Percentiles rank a stretch among this genome's conserved stretches.
phyloP scores from a whole-genome alignment of 2,113 vertebrate genomes.

The Actinemys pallida region DNA sequence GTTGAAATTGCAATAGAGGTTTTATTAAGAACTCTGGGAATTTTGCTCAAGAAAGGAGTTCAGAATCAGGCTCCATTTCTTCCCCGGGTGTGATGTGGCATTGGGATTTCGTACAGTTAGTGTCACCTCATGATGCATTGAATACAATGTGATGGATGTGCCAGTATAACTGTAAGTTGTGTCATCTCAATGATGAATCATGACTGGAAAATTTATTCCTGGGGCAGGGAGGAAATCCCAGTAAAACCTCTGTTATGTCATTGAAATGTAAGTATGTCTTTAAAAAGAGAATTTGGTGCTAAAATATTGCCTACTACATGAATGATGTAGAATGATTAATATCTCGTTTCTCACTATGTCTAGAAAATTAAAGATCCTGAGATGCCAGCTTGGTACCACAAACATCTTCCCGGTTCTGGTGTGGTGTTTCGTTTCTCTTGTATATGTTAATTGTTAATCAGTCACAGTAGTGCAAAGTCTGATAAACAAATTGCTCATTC shows the following conservation, averaged over 20 bases:
- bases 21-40: not conserved
- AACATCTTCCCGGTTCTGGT: not conserved
- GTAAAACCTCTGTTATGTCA: not conserved
- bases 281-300: not conserved
- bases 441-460: conserved; percentile 58
- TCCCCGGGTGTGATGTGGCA: too few relatives aligned
- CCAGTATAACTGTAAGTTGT: not conserved
- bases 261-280: not conserved
- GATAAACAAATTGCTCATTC: conserved; percentile 54
- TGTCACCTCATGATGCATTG: not conserved
- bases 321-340: not conserved
- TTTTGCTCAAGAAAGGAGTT: not conserved
- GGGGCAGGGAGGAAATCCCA: not conserved
- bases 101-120: not conserved
- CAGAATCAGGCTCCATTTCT: not conserved
- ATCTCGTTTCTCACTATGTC: not conserved
- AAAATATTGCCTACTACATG: not conserved
- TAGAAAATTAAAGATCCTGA: not conserved
- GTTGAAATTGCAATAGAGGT: not conserved
- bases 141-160: not conserved
- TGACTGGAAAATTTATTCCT: not conserved
- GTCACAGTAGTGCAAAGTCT: conserved; percentile 29
- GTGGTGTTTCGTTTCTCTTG: conserved; percentile 30
- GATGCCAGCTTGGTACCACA: not conserved
- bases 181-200: not conserved